phyloP scores from a whole-genome alignment of 2,797 vertebrate species.

The Gymnothorax reevesii region DNA sequence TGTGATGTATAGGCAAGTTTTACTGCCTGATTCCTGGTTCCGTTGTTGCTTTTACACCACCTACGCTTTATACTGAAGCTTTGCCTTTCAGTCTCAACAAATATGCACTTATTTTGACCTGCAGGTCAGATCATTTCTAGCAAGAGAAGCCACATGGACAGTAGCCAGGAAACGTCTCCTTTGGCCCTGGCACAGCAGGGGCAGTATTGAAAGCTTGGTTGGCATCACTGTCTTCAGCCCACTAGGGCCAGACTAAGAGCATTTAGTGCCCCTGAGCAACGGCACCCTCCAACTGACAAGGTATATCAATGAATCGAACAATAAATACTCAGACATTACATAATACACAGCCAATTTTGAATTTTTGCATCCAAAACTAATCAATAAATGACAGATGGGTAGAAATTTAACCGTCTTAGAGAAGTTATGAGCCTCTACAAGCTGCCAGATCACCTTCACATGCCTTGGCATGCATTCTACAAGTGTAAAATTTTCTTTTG shows the following conservation, averaged over 20 bases:
- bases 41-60: background rate
- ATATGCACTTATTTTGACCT: background rate
- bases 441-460: no score
- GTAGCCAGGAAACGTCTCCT: background rate
- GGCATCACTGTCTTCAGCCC: constrained; percentile 26
- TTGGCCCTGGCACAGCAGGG: background rate
- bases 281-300: no score
- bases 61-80: background rate
- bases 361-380: no score
- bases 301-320: no score
- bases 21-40: background rate
- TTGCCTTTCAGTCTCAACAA: background rate
- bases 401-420: no score
- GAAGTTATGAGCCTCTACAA: no score
- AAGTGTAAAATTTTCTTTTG: no score
- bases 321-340: no score
- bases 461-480: no score
- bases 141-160: background rate
- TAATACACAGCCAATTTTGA: no score
- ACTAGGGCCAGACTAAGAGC: background rate
- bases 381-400: no score
- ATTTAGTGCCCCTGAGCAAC: no score
- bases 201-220: constrained; percentile 26
- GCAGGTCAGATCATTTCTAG: constrained; percentile 7
- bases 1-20: background rate